phyloP scores from a whole-genome alignment of 2,888 invertebrate genomes.

The Erynnis tages region DNA sequence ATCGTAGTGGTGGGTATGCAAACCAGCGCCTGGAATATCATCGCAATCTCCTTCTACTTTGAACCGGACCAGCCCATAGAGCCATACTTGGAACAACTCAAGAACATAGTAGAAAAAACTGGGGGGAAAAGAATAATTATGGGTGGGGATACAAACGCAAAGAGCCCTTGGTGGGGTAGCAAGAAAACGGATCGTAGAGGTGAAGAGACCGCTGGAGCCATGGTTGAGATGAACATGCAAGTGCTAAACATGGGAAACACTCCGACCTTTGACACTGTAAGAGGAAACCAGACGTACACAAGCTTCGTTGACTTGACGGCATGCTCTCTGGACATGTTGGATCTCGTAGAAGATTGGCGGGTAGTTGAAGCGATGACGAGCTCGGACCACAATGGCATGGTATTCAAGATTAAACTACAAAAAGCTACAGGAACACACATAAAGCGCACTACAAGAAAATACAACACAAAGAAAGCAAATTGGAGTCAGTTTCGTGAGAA shows the following conservation, averaged over 20 bases:
- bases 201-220: conserved; percentile 1
- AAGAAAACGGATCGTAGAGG: conserved; percentile 22
- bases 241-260: conserved; percentile 34
- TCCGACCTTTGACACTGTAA: conserved; percentile 36
- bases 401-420: neutral
- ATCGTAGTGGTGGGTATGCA: neutral
- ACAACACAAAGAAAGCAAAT: conserved; percentile 33
- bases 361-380: conserved; percentile 1
- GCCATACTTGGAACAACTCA: neutral
- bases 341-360: conserved; percentile 26
- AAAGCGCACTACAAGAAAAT: conserved; percentile 28
- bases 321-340: conserved; percentile 28
- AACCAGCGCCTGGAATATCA: neutral
- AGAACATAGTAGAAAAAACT: neutral
- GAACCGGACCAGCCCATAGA: neutral
- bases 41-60: neutral
- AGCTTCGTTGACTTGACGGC: conserved; percentile 38
- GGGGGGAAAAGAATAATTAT: neutral
- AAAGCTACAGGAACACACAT: conserved; percentile 16
- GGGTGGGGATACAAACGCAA: conserved; percentile 25
- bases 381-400: conserved; percentile 16
- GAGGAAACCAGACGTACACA: conserved; percentile 24
- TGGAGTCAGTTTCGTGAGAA: conserved; percentile 33
- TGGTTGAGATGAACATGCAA: conserved; percentile 21
- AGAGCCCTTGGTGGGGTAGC: conserved; percentile 29